Evolutionary conservation across 2,797 vertebrate genomes (phyloP), one percentile per base, ranked within the genome.

Genomic region (Poecile montanus): DNA sequence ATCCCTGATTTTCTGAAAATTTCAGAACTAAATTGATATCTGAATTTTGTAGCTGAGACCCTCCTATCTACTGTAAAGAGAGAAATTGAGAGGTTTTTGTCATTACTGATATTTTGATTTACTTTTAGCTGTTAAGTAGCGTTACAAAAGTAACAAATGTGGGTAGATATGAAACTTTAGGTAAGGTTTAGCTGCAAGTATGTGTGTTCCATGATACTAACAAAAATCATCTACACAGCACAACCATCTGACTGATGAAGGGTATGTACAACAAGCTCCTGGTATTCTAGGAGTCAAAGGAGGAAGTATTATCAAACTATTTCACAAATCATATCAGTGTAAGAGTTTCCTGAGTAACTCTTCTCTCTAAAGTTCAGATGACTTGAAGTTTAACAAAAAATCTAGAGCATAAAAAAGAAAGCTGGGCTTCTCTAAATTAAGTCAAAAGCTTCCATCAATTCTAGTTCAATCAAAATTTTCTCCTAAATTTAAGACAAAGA

Each of bases 51-150:
- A 79, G 16, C 20, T 56, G 34, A 71, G 45, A 45, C 5, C 30
- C 11, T n/a, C 38, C n/a, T 50, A 78, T 87, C 58, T 58, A 3
- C 23, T 45, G 29, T 61, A 38, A 78, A 72, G 42, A 67, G 4
- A 15, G 26, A 29, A 7, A 4, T 44, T 18, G 23, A 68, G 11
- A 10, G 7, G 4, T 8, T 63, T 51, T 66, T 70, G 50, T 56
- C 5, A 2, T 51, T 88, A 22, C 48, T 89, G 16, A 36, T 58
- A 6, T 68, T 82, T 58, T 70, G 8, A 60, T 65, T 45, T 74
- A 87, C 82, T 71, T 85, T 34, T 45, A 50, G 94, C 92, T 95
- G 92, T 94, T 96, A 96, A 96, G 96, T 58, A 91, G 88, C 70
- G 7, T 48, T 14, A 38, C 76, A 73, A 86, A 76, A 94, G 93